Percentiles rank a stretch among this genome's conserved stretches.
phyloP scores from a whole-genome alignment of 2,113 vertebrate genomes.

The Hassar affinis region DNA sequence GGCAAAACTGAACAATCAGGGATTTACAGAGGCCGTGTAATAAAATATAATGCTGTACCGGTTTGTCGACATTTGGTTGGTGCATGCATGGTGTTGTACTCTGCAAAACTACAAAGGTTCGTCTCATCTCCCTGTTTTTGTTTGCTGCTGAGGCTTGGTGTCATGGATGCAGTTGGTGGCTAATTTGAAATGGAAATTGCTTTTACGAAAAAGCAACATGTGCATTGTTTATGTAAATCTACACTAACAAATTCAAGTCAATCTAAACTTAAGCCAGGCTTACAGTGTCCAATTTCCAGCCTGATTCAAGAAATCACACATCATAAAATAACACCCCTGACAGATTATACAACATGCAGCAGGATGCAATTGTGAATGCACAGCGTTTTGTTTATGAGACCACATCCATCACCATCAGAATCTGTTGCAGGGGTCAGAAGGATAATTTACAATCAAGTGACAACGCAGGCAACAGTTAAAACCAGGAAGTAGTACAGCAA shows the following conservation, averaged over 20 bases:
- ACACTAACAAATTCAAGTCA: not conserved
- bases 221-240: conserved; percentile 14
- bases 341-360: not conserved
- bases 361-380: not conserved
- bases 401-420: not conserved
- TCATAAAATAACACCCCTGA: not conserved
- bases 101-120: not conserved
- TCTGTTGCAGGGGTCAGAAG: not conserved
- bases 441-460: not conserved
- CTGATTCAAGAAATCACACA: not conserved
- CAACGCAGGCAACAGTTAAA: not conserved
- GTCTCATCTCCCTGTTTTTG: conserved; percentile 9
- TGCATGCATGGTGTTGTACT: not conserved
- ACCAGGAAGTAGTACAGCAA: not conserved
- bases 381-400: not conserved
- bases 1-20: not conserved
- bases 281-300: not conserved
- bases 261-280: not conserved
- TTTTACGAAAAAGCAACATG: not conserved
- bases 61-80: not conserved
- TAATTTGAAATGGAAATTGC: conserved; percentile 26
- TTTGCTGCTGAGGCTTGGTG: not conserved
- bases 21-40: not conserved
- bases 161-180: not conserved
- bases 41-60: not conserved